phyloP scores from a whole-genome alignment of 30 jellyfish, hydroid and myxozoan species.

The Hydractinia symbiolongicarpus region DNA sequence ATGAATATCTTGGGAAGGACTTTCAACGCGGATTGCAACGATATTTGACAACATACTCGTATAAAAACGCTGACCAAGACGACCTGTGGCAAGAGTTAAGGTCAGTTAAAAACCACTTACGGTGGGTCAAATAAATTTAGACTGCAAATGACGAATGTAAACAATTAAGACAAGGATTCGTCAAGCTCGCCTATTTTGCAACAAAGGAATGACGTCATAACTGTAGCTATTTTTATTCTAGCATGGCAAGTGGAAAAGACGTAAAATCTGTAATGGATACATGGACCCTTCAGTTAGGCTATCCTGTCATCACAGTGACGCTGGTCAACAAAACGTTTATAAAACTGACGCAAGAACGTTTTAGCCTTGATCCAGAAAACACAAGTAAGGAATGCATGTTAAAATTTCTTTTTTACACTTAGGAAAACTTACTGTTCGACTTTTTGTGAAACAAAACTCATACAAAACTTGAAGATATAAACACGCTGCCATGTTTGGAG shows the following conservation, averaged over 20 bases:
- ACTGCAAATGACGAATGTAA: too few species aligned
- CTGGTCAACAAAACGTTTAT: slow-evolving; percentile 24
- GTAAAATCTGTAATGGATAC: slow-evolving; percentile 62
- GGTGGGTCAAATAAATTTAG: too few species aligned
- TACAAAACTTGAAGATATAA: too few species aligned
- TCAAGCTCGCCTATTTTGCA: too few species aligned
- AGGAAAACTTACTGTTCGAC: too few species aligned
- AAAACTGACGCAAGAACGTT: slow-evolving; percentile 33
- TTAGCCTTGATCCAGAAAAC: slow-evolving; percentile 19
- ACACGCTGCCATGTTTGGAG: too few species aligned
- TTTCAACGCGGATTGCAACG: slow-evolving; percentile 65
- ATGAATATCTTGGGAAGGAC: slow-evolving; percentile 56
- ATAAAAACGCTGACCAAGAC: slow-evolving; percentile 60
- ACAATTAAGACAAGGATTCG: too few species aligned
- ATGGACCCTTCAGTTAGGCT: slow-evolving; percentile 91
- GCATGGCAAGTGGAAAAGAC: slow-evolving; percentile 52
- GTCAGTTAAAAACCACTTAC: slow-evolving; percentile 26
- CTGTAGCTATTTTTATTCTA: neutral
- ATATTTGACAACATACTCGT: slow-evolving; percentile 61
- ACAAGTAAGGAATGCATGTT: slow-evolving; percentile 9
- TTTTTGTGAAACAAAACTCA: too few species aligned
- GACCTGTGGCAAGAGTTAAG: slow-evolving; percentile 85
- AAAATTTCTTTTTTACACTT: too few species aligned
- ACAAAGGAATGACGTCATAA: too few species aligned
- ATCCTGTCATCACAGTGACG: slow-evolving; percentile 58